Evolutionary conservation across 2,797 vertebrate genomes (phyloP), one percentile per base, ranked within the genome.

Genomic region (Acipenser transmontanus): DNA sequence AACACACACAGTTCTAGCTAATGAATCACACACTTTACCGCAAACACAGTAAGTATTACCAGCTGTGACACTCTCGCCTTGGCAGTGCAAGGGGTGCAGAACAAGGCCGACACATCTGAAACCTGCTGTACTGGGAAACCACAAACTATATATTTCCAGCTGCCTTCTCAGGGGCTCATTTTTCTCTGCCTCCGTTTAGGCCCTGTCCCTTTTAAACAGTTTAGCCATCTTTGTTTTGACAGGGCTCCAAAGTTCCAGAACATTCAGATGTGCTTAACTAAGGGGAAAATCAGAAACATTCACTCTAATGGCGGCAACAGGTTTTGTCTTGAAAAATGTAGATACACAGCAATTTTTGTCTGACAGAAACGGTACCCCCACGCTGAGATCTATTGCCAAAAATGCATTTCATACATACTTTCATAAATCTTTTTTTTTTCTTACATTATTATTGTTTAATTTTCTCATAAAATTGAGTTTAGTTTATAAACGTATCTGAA

Each of bases 11-110:
- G 92, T 90, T 91, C 92, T 85, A 91, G 92, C 91, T 96, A 98
- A 97, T 95, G 95, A 95, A 97, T 95, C 94, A 93, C 95, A 94
- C 94, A 93, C 92, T 93, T 93, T 92, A 90, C 93, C 90, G 90
- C 92, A 94, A 94, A 92, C 91, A 92, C 91, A 88, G 88, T 97
- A 97, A 98, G 93, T 96, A 93, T 91, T 97, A 94, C 94, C 96
- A 98, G 94, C 95, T 98, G 95, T 85, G 91, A 94, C 93, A 92
- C 91, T 92, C 91, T 84, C 72, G 80, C 84, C 87, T 87, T 95
- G 94, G 93, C 94, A 92, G 86, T 84, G 85, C 88, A 89, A 85
- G 82, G 84, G 68, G 78, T 68, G 68, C 72, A 83, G 82, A 89
- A 84, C 82, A 87, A 89, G 86, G 86, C 91, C 84, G 83, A 91